A percentile compares a stretch with the other conserved stretches of the same genome.
These are phyloP conservation scores for Furcula furcula DNA, from an alignment of 2,888 invertebrate species.

Conservation along the genomic window DNA sequence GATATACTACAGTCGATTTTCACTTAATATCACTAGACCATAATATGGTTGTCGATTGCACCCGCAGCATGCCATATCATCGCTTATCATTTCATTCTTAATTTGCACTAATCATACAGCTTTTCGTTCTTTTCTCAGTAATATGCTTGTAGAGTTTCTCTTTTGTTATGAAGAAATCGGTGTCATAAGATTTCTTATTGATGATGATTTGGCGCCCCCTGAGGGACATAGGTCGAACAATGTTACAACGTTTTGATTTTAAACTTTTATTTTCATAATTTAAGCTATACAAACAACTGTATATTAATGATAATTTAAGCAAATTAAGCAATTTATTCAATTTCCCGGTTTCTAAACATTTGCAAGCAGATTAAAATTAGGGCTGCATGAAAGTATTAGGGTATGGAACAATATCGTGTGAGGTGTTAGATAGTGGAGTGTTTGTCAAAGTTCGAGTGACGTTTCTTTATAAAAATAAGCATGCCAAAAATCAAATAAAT, in stretches of 20 bases:
- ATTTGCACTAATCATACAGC: too few relatives aligned
- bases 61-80: conserved; percentile 48
- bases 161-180: conserved; percentile 71
- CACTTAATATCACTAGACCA: conserved; percentile 22
- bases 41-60: conserved; percentile 42
- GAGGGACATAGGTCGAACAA: conserved; percentile 65
- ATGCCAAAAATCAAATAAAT: conserved; percentile 29
- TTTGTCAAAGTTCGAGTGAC: conserved; percentile 28
- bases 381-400: conserved; percentile 48
- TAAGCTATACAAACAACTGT: conserved; percentile 4
- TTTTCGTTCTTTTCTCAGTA: conserved; percentile 44
- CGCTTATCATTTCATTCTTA: conserved; percentile 64
- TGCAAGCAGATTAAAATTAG: too few relatives aligned
- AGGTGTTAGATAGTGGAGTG: conserved; percentile 23
- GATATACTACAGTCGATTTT: background rate
- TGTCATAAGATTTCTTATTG: conserved; percentile 57
- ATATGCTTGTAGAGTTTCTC: conserved; percentile 53
- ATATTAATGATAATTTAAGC: conserved; percentile 10
- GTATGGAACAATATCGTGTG: conserved; percentile 27
- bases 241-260: background rate
- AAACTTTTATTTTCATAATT: background rate
- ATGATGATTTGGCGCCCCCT: conserved; percentile 75
- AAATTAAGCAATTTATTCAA: too few relatives aligned
- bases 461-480: conserved; percentile 31
- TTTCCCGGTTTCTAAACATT: too few relatives aligned